These are phyloP conservation scores for Schizotus pectinicornis DNA, from an alignment of 2,888 invertebrate species.

Conservation along the genomic window DNA sequence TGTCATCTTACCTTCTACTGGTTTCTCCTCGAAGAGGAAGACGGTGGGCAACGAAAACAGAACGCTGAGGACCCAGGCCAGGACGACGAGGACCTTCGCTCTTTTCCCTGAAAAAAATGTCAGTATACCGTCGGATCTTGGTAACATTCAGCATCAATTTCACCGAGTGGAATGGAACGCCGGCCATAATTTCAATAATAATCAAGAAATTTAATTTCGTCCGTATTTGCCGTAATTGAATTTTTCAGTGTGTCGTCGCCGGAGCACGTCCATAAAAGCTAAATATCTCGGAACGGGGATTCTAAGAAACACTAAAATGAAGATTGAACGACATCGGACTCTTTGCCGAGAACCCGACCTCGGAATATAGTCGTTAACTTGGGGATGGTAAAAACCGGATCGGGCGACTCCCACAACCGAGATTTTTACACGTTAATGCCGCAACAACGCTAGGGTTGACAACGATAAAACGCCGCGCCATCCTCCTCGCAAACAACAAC, in stretches of 20 bases:
- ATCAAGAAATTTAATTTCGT: slow-evolving; percentile 23
- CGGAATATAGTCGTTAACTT: slow-evolving; percentile 17
- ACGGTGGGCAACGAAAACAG: slow-evolving; percentile 84
- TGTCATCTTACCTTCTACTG: slow-evolving; percentile 70
- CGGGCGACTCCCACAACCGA: neutral
- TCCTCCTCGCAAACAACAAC: no score
- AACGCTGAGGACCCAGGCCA: slow-evolving; percentile 84
- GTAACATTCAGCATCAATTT: slow-evolving; percentile 18
- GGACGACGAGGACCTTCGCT: slow-evolving; percentile 77
- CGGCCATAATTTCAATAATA: slow-evolving; percentile 16
- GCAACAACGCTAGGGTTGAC: neutral
- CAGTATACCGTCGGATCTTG: neutral
- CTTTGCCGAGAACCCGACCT: slow-evolving; percentile 10
- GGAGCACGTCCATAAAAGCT: slow-evolving; percentile 29
- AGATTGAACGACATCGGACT: slow-evolving; percentile 20
- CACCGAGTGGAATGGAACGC: slow-evolving; percentile 5
- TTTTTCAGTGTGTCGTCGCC: slow-evolving; percentile 27
- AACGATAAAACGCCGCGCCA: no score
- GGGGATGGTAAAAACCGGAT: slow-evolving; percentile 12
- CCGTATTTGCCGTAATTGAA: slow-evolving; percentile 31
- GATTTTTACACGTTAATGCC: slow-evolving; percentile 4
- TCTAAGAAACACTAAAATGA: slow-evolving; percentile 16
- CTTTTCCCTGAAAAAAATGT: slow-evolving; percentile 75
- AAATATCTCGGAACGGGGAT: slow-evolving; percentile 20
- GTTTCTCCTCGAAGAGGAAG: slow-evolving; percentile 79